Evolutionary conservation across 2,888 invertebrate genomes (phyloP).

Genomic region (Drosophila infuscata): DNA sequence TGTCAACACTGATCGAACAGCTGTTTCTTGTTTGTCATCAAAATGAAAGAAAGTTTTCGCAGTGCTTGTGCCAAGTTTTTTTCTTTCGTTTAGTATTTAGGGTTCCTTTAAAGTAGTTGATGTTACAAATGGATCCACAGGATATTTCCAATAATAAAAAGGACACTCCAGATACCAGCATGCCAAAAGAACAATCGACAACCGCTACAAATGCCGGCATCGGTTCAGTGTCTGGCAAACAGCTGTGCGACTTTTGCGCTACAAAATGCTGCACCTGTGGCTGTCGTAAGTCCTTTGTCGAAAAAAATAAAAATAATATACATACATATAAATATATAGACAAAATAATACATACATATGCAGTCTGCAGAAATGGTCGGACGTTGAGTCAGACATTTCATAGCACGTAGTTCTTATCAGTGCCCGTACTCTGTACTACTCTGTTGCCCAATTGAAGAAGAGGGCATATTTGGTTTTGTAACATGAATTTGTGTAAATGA

Average conservation of each 20-base stretch:
- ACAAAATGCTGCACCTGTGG: conserved; percentile 39
- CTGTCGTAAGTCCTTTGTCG: conserved; percentile 49
- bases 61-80: neutral
- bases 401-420: neutral
- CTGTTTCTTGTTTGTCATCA: conserved; percentile 24
- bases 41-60: conserved; percentile 1
- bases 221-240: conserved; percentile 14
- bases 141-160: neutral
- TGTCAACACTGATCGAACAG: conserved; percentile 45
- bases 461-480: neutral
- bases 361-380: neutral
- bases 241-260: conserved; percentile 34
- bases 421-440: neutral
- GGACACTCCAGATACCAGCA: neutral
- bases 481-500: no score
- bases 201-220: conserved; percentile 11
- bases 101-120: neutral
- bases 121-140: conserved; percentile 17
- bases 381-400: neutral
- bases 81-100: neutral
- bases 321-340: no score
- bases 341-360: neutral
- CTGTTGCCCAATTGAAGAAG: neutral
- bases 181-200: neutral
- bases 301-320: neutral